Evolutionary conservation across 2,888 invertebrate species (phyloP), one percentile per base, ranked within the genome.

Genomic region (Cheilosia pagana): DNA sequence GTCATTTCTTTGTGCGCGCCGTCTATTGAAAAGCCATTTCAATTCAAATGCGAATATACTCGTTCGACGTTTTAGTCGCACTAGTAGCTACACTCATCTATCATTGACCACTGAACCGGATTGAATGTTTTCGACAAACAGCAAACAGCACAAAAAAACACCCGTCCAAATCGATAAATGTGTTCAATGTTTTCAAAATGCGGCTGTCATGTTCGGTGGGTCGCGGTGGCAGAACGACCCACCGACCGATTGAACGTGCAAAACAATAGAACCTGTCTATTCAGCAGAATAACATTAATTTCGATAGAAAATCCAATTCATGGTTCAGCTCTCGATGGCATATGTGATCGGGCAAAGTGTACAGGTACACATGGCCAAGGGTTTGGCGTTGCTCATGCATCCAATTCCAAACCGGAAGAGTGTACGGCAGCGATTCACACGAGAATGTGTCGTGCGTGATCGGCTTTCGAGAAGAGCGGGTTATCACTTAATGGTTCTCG

Each of bases 201-300:
- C 35, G n/a, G 28, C 28, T 28, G 53, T 16, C 28, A 53, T 53
- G 53, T 25, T 50, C 7, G 48, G 48, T 8, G 8, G 14, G 21
- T 35, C 48, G 21, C n/a, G 25, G 21, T 50, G 50, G 59, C 50
- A 50, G 5, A 10, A 6, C 50, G 48, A 63, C 63, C 63, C 63
- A 63, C 50, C 63, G 50, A 50, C 50, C 65, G 52, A 52, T 52
- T 53, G 65, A 67, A 52, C 65, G 25, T 53, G 65, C 65, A 67
- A 67, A 67, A 68, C 68, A 68, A 68, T 50, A 68, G 68, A 68
- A 68, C 68, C 68, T 68, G 68, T 68, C 68, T 31, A 72, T 72
- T 79, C 71, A 72, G 45, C 59, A 52, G 72, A 79, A 72, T 65
- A 79, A 65, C 78, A 72, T 79, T 79, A 79, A 60, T 79, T 79